Base-by-base conservation (phyloP, 2,888 invertebrate genomes). In the Chouioia cunea region DNA sequence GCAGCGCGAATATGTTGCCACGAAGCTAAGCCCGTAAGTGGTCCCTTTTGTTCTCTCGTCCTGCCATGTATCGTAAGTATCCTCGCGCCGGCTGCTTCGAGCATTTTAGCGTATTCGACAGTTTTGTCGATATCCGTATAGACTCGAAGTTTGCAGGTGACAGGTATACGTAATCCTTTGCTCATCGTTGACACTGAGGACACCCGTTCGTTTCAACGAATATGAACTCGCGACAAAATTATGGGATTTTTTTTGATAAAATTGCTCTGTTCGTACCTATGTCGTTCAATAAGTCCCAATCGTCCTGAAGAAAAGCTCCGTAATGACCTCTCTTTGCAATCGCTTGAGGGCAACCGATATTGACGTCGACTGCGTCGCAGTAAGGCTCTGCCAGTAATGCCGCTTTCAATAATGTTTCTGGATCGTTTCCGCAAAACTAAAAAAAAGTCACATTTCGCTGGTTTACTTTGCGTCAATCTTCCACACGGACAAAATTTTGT, bases 401-500 rank as follows among this genome's bases (percentile, higher is more conserved):
- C 44, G 99, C 99, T 83, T 94, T 91, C 71, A 97, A 87, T 83
- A 99, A 89, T 36, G 90, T 90, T 73, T 94, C 91, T 15, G 98
- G 93, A 86, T 98, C 95, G 86, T 99, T 99, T 4, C 97, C 97
- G 87, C 99, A 99, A 87, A 99, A 99, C 91, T 97, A 98, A 65
- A 97, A 79, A 73, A n/a, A n/a, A n/a, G n/a, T n/a, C 6, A 6
- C 6, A 27, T 27, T 27, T 27, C 54, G 27, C 59, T 3, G 44
- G 2, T 65, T 56, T 46, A 57, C 50, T 64, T 23, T 50, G 2
- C 50, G 50, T 4, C 27, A 27, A 27, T 27, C 27, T 27, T 27
- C 27, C 14, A 50, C 4, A 2, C 18, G 18, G 18, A 27, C 4
- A 27, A 27, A 27, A 27, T 27, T 27, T 6, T 27, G 6, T 27